A percentile compares a stretch with the other conserved stretches of the same genome.
Evolutionary conservation across 2,888 invertebrate species (phyloP).

Genomic region (Nematopogon swammerdamellus): DNA sequence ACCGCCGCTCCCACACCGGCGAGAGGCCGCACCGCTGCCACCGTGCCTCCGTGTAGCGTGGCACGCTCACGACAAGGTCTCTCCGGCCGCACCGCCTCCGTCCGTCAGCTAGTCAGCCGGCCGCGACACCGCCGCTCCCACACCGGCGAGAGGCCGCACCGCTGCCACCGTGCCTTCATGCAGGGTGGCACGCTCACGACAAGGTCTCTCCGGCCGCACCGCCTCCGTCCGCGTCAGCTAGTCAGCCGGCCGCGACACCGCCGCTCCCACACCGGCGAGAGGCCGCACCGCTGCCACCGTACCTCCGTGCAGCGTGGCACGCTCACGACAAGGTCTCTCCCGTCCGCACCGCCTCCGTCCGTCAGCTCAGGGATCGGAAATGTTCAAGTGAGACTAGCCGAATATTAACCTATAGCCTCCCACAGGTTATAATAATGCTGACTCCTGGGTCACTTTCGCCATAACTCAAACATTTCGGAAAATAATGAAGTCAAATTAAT

Average conservation of each 20-base stretch:
- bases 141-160: slow-evolving; percentile 41
- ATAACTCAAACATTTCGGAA: too few species aligned
- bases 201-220: slow-evolving; percentile 31
- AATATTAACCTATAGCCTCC: too few species aligned
- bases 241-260: too few species aligned
- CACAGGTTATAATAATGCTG: too few species aligned
- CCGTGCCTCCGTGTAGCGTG: slow-evolving; percentile 39
- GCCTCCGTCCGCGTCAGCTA: too few species aligned
- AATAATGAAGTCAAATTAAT: too few species aligned
- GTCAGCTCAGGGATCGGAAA: too few species aligned
- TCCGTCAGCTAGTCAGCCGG: too few species aligned
- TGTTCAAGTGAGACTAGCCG: too few species aligned
- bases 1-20: slow-evolving; percentile 42
- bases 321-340: slow-evolving; percentile 38
- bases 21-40: slow-evolving; percentile 41
- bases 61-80: slow-evolving; percentile 26
- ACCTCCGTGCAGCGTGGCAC: slow-evolving; percentile 92
- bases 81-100: background rate
- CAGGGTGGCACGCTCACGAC: slow-evolving; percentile 46
- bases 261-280: slow-evolving; percentile 73
- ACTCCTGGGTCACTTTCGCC: too few species aligned
- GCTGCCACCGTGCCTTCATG: slow-evolving; percentile 39
- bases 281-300: slow-evolving; percentile 89
- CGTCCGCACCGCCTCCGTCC: too few species aligned
- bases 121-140: slow-evolving; percentile 31